Conservation (phyloP, 2,888 invertebrate genomes). For the Sympetrum striolatum region DNA sequence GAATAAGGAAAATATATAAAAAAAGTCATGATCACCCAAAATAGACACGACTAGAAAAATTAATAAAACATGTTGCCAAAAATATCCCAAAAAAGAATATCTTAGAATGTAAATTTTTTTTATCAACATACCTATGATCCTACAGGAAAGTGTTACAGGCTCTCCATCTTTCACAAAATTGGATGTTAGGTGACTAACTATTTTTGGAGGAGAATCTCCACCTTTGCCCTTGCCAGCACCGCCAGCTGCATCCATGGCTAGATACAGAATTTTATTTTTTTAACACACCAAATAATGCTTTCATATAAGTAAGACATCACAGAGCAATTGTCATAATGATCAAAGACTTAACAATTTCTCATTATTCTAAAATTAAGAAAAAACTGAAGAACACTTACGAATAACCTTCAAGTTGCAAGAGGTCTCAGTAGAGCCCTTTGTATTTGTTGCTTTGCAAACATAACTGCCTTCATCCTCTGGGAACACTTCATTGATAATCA, state of each 20-base stretch:
- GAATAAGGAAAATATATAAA: not conserved
- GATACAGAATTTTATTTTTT: constrained; percentile 50
- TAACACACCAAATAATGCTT: not conserved
- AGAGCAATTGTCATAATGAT: not conserved
- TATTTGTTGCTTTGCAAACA: constrained; percentile 88
- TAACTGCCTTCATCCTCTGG: constrained; percentile 95
- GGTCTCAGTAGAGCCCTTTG: constrained; percentile 84
- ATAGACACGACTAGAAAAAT: too few relatives aligned
- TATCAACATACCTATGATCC: constrained; percentile 58
- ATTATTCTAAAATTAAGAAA: not conserved
- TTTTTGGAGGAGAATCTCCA: constrained; percentile 82
- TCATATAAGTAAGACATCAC: not conserved
- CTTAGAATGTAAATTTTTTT: too few relatives aligned
- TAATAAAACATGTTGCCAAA: too few relatives aligned
- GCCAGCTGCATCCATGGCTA: constrained; percentile 71
- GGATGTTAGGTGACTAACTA: constrained; percentile 85
- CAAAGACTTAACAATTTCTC: not conserved
- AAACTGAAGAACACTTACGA: constrained; percentile 66
- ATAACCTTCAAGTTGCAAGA: constrained; percentile 84
- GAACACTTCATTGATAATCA: constrained; percentile 91
- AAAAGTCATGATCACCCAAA: not conserved
- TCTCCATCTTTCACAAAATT: constrained; percentile 88
- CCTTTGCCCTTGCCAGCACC: constrained; percentile 63
- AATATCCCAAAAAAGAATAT: too few relatives aligned
- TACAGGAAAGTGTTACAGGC: constrained; percentile 81